Evolutionary conservation across 2,888 invertebrate species (phyloP).

Genomic region (Tortricodes alternella): DNA sequence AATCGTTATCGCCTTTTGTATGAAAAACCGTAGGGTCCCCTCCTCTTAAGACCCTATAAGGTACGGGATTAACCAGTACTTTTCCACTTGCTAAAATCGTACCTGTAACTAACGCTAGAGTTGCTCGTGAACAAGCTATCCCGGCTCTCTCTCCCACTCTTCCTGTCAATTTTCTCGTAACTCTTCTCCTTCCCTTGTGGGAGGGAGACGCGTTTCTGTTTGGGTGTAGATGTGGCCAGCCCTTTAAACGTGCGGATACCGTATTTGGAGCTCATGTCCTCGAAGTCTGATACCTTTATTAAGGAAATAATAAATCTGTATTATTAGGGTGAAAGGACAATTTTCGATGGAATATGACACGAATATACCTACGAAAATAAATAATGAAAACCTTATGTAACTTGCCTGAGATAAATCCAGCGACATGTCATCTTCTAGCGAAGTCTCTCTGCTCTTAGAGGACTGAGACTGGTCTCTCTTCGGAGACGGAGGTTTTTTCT

Average conservation of each 20-base stretch:
- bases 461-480: conserved; percentile 44
- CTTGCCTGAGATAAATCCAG: conserved; percentile 68
- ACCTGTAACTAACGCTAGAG: conserved; percentile 49
- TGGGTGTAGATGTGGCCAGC: conserved; percentile 61
- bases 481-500: conserved; percentile 45
- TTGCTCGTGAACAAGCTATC: conserved; percentile 54
- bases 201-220: conserved; percentile 43
- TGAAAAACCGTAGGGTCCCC: too few species aligned
- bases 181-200: conserved; percentile 38
- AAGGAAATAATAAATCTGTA: background rate
- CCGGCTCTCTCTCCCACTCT: conserved; percentile 39
- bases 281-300: conserved; percentile 72
- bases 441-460: conserved; percentile 56
- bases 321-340: too few species aligned
- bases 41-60: too few species aligned
- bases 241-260: conserved; percentile 49
- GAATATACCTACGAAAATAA: too few species aligned
- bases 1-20: too few species aligned
- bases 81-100: background rate
- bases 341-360: too few species aligned
- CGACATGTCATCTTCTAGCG: conserved; percentile 67
- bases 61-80: background rate
- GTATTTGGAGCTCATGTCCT: conserved; percentile 63
- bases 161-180: conserved; percentile 34
- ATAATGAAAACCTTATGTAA: background rate